phyloP scores from a whole-genome alignment of 2,113 vertebrate genomes.

The Lynx canadensis region DNA sequence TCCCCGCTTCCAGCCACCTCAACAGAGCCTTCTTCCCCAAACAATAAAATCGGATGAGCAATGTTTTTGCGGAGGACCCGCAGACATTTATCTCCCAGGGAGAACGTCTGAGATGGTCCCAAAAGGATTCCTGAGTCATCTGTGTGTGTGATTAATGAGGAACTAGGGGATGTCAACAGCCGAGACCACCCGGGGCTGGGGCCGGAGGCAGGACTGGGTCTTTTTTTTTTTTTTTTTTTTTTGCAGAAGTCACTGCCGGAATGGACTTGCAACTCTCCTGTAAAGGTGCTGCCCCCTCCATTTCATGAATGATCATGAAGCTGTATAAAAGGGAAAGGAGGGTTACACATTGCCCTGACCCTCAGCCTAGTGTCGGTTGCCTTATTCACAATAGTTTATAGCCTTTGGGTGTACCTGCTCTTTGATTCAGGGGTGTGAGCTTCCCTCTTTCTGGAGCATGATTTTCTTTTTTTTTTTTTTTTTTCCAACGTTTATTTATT shows the following conservation, averaged over 20 bases:
- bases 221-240: background rate
- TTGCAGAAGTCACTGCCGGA: background rate
- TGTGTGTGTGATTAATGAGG: background rate
- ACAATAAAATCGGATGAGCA: background rate
- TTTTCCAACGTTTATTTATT: too few species aligned
- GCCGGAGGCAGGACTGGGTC: background rate
- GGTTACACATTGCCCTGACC: background rate
- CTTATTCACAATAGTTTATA: too few species aligned
- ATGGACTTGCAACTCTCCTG: background rate
- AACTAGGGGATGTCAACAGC: background rate
- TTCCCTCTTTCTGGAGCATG: background rate
- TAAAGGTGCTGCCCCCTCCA: background rate
- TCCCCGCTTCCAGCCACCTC: background rate
- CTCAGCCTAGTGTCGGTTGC: rapidly evolving
- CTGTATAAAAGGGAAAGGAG: background rate
- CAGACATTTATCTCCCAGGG: background rate
- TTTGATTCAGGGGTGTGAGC: background rate
- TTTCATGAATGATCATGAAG: background rate
- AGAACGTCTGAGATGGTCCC: background rate
- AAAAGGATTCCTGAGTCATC: background rate
- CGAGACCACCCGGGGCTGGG: background rate
- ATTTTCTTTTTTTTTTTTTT: too few species aligned
- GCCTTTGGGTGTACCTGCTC: background rate
- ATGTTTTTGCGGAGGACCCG: background rate
- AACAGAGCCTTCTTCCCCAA: background rate